These are phyloP conservation scores for Gadus macrocephalus DNA, from an alignment of 2,113 vertebrate genomes.

Conservation along the genomic window DNA sequence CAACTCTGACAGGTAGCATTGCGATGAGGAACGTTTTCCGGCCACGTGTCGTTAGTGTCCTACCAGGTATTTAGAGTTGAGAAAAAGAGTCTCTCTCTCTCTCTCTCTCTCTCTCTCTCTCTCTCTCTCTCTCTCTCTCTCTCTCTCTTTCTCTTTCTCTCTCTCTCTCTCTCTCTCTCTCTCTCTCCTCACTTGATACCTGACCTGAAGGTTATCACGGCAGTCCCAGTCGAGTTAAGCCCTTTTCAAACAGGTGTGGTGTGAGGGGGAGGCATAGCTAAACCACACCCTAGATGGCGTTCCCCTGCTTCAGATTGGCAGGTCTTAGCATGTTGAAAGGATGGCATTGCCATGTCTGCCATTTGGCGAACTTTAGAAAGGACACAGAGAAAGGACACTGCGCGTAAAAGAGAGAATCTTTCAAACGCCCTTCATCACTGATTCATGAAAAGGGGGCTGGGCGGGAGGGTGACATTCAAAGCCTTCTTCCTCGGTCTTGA, in stretches of 20 bases:
- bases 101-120: no score
- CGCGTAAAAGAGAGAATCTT: constrained; percentile 25
- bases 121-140: no score
- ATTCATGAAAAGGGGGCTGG: constrained; percentile 56
- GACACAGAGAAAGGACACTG: constrained; percentile 56
- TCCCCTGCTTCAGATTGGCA: constrained; percentile 51
- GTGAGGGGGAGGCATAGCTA: neutral
- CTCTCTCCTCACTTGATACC: neutral
- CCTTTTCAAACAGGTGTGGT: neutral
- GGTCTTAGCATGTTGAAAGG: constrained; percentile 21
- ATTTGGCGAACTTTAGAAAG: constrained; percentile 62
- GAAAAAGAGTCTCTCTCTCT: no score
- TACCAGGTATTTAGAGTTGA: no score
- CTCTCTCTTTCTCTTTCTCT: no score
- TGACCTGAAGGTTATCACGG: constrained; percentile 24
- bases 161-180: neutral
- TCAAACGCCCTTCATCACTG: constrained; percentile 56
- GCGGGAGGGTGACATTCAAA: constrained; percentile 47
- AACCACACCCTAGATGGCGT: constrained; percentile 18
- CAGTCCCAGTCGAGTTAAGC: constrained; percentile 1
- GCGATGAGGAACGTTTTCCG: no score
- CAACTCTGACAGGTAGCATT: no score
- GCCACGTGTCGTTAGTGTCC: no score
- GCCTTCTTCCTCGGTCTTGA: constrained; percentile 30
- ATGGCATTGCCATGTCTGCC: constrained; percentile 41